Evolutionary conservation across 2,888 invertebrate species (phyloP).

Genomic region (Pandemis heparana): DNA sequence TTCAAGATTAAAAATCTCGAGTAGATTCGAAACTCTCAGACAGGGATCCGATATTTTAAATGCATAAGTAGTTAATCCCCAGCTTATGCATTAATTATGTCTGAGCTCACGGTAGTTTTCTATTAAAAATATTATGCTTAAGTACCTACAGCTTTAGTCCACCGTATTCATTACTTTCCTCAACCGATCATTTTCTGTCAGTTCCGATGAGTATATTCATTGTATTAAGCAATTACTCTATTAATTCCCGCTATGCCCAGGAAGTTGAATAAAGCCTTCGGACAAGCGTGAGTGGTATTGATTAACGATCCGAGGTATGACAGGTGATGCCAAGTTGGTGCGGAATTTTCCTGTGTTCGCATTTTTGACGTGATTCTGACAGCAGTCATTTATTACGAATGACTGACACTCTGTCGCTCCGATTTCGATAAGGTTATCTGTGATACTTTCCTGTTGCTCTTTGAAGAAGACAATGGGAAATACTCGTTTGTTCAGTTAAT

Average conservation of each 20-base stretch:
- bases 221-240: conserved; percentile 38
- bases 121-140: no score
- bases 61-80: no score
- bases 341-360: conserved; percentile 42
- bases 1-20: no score
- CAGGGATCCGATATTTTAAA: no score
- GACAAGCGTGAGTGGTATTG: conserved; percentile 42
- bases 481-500: not conserved
- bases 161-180: not conserved
- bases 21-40: no score
- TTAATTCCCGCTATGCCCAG: conserved; percentile 29
- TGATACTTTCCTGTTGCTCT: not conserved
- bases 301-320: conserved; percentile 34
- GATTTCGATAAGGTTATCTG: conserved; percentile 33
- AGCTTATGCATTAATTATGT: no score
- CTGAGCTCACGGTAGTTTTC: no score
- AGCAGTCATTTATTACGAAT: conserved; percentile 40
- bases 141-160: not conserved
- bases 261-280: conserved; percentile 37
- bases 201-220: conserved; percentile 6
- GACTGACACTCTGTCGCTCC: conserved; percentile 36
- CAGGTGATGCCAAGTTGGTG: conserved; percentile 41
- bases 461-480: not conserved
- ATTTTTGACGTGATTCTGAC: conserved; percentile 40
- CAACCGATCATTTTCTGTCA: not conserved